Evolutionary conservation across 2,797 vertebrate species (phyloP), one percentile per base, ranked within the genome.

Genomic region (Lacerta agilis): DNA sequence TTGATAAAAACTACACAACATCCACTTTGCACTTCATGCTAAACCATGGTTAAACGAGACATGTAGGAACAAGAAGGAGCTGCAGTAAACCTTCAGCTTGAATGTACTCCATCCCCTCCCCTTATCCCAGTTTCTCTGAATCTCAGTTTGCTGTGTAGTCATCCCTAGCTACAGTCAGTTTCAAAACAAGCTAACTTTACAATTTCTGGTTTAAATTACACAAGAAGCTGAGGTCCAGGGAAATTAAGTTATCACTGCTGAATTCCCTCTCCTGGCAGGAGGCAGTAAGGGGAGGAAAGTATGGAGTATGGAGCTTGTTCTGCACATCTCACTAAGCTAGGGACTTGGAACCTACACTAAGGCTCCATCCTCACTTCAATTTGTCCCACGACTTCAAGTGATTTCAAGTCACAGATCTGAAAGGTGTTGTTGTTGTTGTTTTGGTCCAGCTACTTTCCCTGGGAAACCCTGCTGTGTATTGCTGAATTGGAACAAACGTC

Each of bases 1-100:
- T 88, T 93, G 95, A 87, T 89, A 79, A 89, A 90, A 88, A 17
- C 83, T 88, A 92, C 88, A 86, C 82, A 29, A 80, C 82, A 85
- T 86, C 93, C 4, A 20, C 58, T 61, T 61, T 61, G 58, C 58
- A 20, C 58, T n/a, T n/a, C 27, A n/a, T 8, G 10, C 27, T 13
- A n/a, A 71, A 71, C 67, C 29, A 69, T 29, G 27, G 66, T 69
- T 69, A 69, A 69, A 27, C 11, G 3, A 71, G 29, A 71, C 8
- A 71, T 11, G 25, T 29, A 71, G 27, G 29, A 11, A 29, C 25
- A 71, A 29, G 25, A 71, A 29, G 29, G 29, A 71, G 67, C 29
- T 71, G 67, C 29, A 71, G 67, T 29, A 29, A 71, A 71, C 18
- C 17, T 61, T 15, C 58, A 20, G 25, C 67, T 71, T 67, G 2